Evolutionary conservation across 2,888 invertebrate species (phyloP).

Genomic region (Rhimphoctona megacephalus): DNA sequence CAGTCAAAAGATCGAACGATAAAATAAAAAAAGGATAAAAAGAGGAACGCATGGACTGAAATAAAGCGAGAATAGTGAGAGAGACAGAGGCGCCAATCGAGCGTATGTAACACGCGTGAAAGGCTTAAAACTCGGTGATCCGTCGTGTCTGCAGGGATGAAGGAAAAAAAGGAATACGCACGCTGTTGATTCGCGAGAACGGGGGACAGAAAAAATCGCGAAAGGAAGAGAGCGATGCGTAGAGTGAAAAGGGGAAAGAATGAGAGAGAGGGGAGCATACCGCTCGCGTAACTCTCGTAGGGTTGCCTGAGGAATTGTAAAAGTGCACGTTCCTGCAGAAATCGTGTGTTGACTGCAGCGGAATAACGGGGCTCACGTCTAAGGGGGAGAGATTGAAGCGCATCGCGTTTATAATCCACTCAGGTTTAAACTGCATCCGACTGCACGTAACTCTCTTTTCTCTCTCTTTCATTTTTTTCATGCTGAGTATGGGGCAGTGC

Average conservation of each 20-base stretch:
- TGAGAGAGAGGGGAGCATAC: slow-evolving; percentile 13
- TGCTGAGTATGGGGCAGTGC: slow-evolving; percentile 29
- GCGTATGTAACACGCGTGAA: slow-evolving; percentile 74
- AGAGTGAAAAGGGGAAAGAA: slow-evolving; percentile 26
- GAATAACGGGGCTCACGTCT: slow-evolving; percentile 79
- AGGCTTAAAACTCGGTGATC: slow-evolving; percentile 69
- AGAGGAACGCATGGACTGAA: slow-evolving; percentile 1
- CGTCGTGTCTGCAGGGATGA: slow-evolving; percentile 36
- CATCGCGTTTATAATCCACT: slow-evolving; percentile 81
- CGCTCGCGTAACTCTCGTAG: slow-evolving; percentile 41
- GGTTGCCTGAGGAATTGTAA: slow-evolving; percentile 65
- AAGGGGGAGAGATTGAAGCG: slow-evolving; percentile 65
- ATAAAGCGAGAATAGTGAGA: slow-evolving; percentile 36
- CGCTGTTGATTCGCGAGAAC: slow-evolving; percentile 61
- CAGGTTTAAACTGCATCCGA: slow-evolving; percentile 79
- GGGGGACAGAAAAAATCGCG: slow-evolving; percentile 40
- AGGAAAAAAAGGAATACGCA: slow-evolving; percentile 8
- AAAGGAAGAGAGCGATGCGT: slow-evolving; percentile 16
- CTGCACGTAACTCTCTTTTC: slow-evolving; percentile 69
- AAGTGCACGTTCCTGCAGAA: slow-evolving; percentile 78
- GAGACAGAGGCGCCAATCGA: slow-evolving; percentile 70
- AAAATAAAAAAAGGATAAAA: neutral
- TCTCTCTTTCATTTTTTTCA: slow-evolving; percentile 31
- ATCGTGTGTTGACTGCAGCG: slow-evolving; percentile 82
- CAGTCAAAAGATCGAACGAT: slow-evolving; percentile 40